Conservation (phyloP, 2,888 invertebrate species). For the Leptodirus hochenwartii region DNA sequence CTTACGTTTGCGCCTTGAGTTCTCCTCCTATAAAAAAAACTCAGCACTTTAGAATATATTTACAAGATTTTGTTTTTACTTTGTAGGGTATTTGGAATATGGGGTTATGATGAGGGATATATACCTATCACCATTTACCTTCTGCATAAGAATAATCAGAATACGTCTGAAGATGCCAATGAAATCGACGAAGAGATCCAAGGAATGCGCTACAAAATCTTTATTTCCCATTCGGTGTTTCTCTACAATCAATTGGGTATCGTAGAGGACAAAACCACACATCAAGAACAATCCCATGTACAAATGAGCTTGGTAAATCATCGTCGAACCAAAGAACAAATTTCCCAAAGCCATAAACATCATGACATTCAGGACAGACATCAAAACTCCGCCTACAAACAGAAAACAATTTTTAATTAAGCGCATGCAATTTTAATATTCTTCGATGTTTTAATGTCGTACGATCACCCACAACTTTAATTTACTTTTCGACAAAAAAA, state of each 20-base stretch:
- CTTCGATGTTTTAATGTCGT: no score
- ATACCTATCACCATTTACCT: conserved; percentile 39
- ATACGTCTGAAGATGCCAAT: conserved; percentile 85
- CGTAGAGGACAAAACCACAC: conserved; percentile 91
- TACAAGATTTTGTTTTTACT: neutral
- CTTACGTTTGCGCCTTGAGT: no score
- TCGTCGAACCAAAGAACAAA: conserved; percentile 66
- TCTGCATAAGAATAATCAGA: conserved; percentile 75
- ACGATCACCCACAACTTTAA: no score
- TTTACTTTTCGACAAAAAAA: no score
- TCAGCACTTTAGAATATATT: conserved; percentile 2
- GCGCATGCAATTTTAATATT: no score
- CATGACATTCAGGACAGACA: conserved; percentile 66
- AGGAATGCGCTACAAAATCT: conserved; percentile 82
- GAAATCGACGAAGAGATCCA: conserved; percentile 90
- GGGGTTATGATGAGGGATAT: conserved; percentile 7
- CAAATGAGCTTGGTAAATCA: conserved; percentile 59
- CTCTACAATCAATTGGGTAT: conserved; percentile 94
- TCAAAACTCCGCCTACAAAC: conserved; percentile 66
- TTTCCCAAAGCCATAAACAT: conserved; percentile 63
- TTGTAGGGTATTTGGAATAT: conserved; percentile 2
- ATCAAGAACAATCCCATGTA: conserved; percentile 79
- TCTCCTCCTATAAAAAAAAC: conserved; percentile 22
- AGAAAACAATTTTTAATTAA: no score
- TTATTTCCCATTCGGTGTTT: conserved; percentile 78